These are phyloP conservation scores for Sphenodon punctatus DNA, from an alignment of 2,797 vertebrate genomes.

Conservation along the genomic window DNA sequence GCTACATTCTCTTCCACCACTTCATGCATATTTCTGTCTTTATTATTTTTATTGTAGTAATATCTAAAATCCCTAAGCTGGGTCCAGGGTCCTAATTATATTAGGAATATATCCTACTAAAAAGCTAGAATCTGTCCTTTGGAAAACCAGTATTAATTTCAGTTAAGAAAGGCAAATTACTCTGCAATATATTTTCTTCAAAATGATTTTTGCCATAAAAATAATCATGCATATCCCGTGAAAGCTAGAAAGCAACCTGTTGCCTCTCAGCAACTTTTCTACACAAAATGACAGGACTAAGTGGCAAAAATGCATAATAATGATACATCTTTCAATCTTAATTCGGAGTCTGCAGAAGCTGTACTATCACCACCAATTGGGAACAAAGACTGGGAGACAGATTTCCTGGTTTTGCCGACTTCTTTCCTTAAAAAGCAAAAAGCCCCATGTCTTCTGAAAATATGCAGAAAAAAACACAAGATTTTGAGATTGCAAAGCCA, in stretches of 20 bases:
- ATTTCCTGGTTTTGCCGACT: background rate
- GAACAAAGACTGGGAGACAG: background rate
- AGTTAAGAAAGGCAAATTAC: background rate
- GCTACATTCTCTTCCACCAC: background rate
- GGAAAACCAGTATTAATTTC: background rate
- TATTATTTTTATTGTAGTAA: too few species aligned
- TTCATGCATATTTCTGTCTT: background rate
- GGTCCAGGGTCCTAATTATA: rapidly evolving
- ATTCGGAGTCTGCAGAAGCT: background rate
- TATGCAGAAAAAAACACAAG: too few species aligned
- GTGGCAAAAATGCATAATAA: slow-evolving; percentile 58
- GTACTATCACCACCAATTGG: background rate
- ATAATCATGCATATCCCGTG: slow-evolving; percentile 24
- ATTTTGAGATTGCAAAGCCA: too few species aligned
- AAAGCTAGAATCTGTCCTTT: background rate
- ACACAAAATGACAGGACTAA: background rate
- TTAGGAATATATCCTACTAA: background rate
- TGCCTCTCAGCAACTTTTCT: background rate
- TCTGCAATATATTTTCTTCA: background rate
- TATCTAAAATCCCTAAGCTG: background rate
- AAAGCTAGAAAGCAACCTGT: background rate
- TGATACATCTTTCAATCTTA: background rate
- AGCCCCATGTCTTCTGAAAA: too few species aligned
- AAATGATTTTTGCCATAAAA: background rate
- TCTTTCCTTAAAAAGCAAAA: too few species aligned